Evolutionary conservation across 1,140 invertebrate species (phyloP).

Genomic region (Apis florea): DNA sequence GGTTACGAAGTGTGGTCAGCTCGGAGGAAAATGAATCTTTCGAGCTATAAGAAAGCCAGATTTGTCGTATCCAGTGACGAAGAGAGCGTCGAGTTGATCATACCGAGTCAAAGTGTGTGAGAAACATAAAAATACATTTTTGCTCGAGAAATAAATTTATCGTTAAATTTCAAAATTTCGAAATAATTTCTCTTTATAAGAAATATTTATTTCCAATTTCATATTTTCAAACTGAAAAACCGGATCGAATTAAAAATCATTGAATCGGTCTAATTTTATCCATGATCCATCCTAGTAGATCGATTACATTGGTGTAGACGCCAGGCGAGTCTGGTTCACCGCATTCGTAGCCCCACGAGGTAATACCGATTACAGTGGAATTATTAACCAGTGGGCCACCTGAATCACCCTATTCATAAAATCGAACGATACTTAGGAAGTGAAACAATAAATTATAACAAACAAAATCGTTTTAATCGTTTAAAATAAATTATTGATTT

Average conservation of each 20-base stretch:
- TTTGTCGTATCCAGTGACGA: constrained; percentile 61
- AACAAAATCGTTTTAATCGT: no score
- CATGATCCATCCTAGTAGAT: constrained; percentile 74
- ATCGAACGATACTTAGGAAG: not conserved
- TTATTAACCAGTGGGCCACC: constrained; percentile 84
- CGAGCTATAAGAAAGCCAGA: constrained; percentile 68
- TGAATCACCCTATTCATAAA: constrained; percentile 82
- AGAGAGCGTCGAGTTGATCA: constrained; percentile 32
- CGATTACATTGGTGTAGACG: constrained; percentile 82
- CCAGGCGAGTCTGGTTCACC: constrained; percentile 81
- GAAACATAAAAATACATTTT: not conserved
- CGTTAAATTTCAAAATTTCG: not conserved
- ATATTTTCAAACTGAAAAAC: not conserved
- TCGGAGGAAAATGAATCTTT: constrained; percentile 54
- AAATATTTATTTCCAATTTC: not conserved
- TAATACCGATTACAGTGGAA: constrained; percentile 81
- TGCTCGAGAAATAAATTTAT: no score
- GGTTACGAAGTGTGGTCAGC: constrained; percentile 62
- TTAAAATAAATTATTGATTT: not conserved
- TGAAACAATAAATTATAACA: no score
- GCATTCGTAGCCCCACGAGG: constrained; percentile 85
- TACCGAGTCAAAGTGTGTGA: constrained; percentile 10
- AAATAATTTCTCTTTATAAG: no score
- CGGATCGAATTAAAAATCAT: not conserved
- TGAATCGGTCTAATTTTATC: not conserved